Evolutionary conservation across 2,888 invertebrate species (phyloP), one percentile per base, ranked within the genome.

Genomic region (Ernsta delagoae): DNA sequence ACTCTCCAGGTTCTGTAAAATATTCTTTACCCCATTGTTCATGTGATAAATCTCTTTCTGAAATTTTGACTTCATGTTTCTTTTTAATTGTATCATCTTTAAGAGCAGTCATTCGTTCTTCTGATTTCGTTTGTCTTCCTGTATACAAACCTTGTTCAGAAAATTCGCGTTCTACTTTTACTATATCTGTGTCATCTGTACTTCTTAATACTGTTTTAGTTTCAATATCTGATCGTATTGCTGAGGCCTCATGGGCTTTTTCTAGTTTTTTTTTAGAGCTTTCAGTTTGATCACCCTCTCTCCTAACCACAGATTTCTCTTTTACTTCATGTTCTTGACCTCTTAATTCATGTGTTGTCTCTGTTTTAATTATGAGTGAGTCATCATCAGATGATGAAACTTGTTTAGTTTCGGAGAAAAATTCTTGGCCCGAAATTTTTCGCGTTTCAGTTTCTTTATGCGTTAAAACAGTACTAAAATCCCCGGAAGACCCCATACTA

Each of bases 21-120:
- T 94, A 94, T 83, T 94, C 94, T 77, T 93, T 93, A 5, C 94
- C 94, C 94, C 94, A 94, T 72, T 93, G 93, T 73, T 94, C 94
- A 78, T 93, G 93, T 5, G 88, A 93, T 72, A 94, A 75, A 75
- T 94, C 94, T 75, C 94, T 83, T 81, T 94, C 94, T 3, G 94
- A 94, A 74, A 93, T 93, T 82, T 93, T 94, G 0, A 94, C 82
- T 79, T 94, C 94, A 68, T 93, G 87, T 73, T 90, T 90, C 74
- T 91, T 94, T 73, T 91, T 92, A 1, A 88, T 78, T 5, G 88
- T 91, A 73, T 92, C 94, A 72, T 94, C 94, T 82, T 89, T 94
- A 0, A 94, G 77, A 4, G 94, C 89, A 45, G 93, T 93, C 87
- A 93, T 92, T 78, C 87, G 90, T 76, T 94, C 94, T 81, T 92